These are phyloP conservation scores for Ernsta delagoae DNA, from an alignment of 2,888 invertebrate species.

Conservation along the genomic window DNA sequence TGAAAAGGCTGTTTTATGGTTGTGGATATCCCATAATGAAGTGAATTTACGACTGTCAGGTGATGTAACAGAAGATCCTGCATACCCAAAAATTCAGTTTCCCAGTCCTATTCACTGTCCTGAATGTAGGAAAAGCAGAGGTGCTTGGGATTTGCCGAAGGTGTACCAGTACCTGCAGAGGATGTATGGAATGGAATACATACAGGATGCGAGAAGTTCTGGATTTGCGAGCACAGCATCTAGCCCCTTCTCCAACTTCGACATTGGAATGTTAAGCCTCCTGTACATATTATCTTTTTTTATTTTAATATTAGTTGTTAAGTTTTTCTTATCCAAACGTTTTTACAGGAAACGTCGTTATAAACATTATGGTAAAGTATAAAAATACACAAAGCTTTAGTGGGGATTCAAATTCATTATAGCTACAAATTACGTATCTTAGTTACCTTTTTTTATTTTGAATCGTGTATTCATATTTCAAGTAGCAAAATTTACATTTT, in stretches of 20 bases:
- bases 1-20: constrained; percentile 94
- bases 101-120: constrained; percentile 89
- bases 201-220: constrained; percentile 53
- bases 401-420: not conserved
- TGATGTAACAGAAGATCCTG: constrained; percentile 95
- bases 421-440: not conserved
- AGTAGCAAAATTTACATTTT: not conserved
- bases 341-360: constrained; percentile 90
- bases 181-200: constrained; percentile 69
- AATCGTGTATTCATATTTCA: not conserved
- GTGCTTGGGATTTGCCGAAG: constrained; percentile 86
- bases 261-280: constrained; percentile 91
- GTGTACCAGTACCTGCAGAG: constrained; percentile 87
- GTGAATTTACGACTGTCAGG: constrained; percentile 95
- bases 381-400: constrained; percentile 49
- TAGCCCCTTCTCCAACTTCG: constrained; percentile 87
- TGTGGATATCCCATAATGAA: constrained; percentile 97
- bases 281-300: constrained; percentile 90
- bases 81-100: constrained; percentile 95
- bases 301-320: constrained; percentile 90
- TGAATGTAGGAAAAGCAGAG: constrained; percentile 85
- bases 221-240: constrained; percentile 55
- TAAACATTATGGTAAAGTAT: constrained; percentile 89
- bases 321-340: constrained; percentile 89
- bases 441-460: not conserved